Base-by-base conservation (phyloP, 2,888 invertebrate species). In the Nomada ferruginata region DNA sequence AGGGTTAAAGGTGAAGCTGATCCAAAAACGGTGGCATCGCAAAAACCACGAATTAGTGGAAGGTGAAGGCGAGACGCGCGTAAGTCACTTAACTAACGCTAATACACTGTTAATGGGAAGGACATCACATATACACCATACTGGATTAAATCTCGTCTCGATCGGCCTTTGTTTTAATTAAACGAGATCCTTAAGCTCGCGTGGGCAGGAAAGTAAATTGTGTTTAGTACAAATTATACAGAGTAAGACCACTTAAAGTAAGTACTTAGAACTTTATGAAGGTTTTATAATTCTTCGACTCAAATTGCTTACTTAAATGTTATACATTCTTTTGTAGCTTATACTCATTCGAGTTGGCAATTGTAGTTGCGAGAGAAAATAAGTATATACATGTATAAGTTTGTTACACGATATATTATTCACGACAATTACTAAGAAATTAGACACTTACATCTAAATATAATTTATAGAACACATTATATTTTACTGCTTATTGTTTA, bases 31-130 rank as follows among this genome's bases (percentile, higher is more conserved):
- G 13, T 20, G 44, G 11, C 52, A 20, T 36, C 18, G 70, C 20
- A 66, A 81, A 81, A 81, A 71, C 68, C 64, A 73, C 65, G 70
- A 77, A 77, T 77, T 81, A 53, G 36, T n/a, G 36, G 36, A 68
- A 59, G 72, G 64, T 55, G 76, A 63, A 76, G 64, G 60, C 29
- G 57, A 77, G 36, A 55, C 64, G 36, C 1, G 50, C 44, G 47
- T 29, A 66, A 52, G 36, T 26, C 29, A 57, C 50, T 81, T 65
- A 53, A 52, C 47, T 55, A 44, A 26, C 59, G 10, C 23, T 29
- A 52, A 53, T 76, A 29, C 42, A 59, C 44, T n/a, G 47, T 59
- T 76, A 76, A 82, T 79, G 47, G 26, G 52, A 13, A 52, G 15
- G 42, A 42, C 66, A 71, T 75, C 66, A 61, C 44, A 26, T 20